Conservation (phyloP, 2,888 invertebrate genomes). For the Vanessa cardui region DNA sequence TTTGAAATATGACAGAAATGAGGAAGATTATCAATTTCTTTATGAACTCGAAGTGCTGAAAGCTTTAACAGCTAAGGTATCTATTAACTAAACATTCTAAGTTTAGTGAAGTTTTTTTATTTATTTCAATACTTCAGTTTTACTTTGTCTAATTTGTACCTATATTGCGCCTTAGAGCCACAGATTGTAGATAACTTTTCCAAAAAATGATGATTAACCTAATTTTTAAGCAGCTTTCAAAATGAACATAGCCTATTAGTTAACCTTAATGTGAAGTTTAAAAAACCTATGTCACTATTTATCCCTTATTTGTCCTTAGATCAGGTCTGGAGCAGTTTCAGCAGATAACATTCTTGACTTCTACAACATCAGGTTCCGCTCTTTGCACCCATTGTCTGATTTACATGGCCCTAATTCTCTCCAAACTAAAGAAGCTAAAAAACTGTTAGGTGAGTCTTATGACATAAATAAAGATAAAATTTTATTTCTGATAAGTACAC, state of each 20-base stretch:
- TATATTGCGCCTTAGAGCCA: no score
- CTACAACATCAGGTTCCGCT: slow-evolving; percentile 85
- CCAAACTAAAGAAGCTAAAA: slow-evolving; percentile 85
- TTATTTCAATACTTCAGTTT: no score
- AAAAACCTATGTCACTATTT: background rate
- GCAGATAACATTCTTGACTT: slow-evolving; percentile 84
- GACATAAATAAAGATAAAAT: no score
- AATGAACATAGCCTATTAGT: no score
- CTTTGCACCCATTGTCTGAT: slow-evolving; percentile 85
- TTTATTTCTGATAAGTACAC: no score
- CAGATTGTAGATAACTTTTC: no score
- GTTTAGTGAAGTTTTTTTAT: no score
- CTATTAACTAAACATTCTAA: background rate
- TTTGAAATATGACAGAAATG: slow-evolving; percentile 64
- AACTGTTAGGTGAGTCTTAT: slow-evolving; percentile 77
- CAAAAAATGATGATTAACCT: no score
- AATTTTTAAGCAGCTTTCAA: no score
- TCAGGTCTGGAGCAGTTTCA: slow-evolving; percentile 69
- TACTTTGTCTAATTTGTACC: no score
- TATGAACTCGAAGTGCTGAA: slow-evolving; percentile 84
- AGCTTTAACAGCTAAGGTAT: slow-evolving; percentile 81
- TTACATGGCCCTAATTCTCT: slow-evolving; percentile 85
- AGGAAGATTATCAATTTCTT: slow-evolving; percentile 85
- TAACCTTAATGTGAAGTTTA: no score
- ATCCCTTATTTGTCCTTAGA: slow-evolving; percentile 50